Evolutionary conservation across 2,113 vertebrate species (phyloP).

Genomic region (Clupea harengus): DNA sequence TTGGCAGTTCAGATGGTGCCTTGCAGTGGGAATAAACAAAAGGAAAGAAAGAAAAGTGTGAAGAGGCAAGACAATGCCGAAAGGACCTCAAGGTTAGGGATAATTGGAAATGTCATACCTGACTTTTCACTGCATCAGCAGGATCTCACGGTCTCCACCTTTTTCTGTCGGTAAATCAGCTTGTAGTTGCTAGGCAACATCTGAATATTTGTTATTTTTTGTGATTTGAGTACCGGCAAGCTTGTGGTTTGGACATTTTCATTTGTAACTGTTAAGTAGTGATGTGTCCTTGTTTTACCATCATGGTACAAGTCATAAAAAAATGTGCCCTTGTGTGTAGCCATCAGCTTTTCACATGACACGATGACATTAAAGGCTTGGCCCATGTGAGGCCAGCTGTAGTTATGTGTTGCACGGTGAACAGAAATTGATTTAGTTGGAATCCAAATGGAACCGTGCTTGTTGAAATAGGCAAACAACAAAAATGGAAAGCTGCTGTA

Average conservation of each 20-base stretch:
- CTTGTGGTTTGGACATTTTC: neutral
- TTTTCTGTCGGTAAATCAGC: neutral
- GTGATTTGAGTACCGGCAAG: neutral
- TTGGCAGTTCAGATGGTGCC: neutral
- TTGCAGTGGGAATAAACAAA: neutral
- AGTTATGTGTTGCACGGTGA: neutral
- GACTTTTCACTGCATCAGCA: neutral
- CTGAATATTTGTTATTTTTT: neutral
- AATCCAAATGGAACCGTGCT: neutral
- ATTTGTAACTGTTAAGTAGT: neutral
- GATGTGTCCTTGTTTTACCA: neutral
- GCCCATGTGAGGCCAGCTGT: neutral
- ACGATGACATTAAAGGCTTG: neutral
- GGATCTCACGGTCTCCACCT: neutral
- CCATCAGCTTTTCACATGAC: neutral
- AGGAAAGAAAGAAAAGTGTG: neutral
- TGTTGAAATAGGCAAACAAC: neutral
- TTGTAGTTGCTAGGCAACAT: neutral
- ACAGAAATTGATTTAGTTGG: neutral
- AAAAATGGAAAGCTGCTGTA: neutral
- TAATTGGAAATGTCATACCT: neutral
- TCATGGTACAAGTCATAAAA: neutral
- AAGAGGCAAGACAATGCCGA: neutral
- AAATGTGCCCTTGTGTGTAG: neutral
- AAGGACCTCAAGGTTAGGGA: neutral